Percentiles rank a stretch among this genome's conserved stretches.
These are phyloP conservation scores for Thalassophryne amazonica DNA, from an alignment of 2,797 vertebrate genomes.

Conservation along the genomic window DNA sequence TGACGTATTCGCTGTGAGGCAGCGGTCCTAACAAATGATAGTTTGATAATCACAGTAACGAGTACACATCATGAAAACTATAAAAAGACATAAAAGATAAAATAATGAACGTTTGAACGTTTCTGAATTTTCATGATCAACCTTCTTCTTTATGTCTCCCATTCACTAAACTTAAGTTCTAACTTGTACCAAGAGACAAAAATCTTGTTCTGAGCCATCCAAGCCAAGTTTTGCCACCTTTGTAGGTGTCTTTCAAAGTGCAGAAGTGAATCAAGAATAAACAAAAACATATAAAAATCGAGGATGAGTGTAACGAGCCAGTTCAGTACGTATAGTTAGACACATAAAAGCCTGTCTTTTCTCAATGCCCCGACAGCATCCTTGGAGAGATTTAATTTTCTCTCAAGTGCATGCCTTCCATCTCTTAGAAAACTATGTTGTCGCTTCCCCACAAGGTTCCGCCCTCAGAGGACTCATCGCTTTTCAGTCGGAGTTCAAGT, in stretches of 20 bases:
- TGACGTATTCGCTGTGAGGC: no score
- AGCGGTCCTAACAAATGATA: constrained; percentile 28
- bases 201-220: constrained; percentile 1
- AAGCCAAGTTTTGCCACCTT: constrained; percentile 19
- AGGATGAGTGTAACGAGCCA: constrained; percentile 16
- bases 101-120: constrained; percentile 42
- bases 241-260: constrained; percentile 11
- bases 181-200: constrained; percentile 12
- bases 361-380: constrained; percentile 56
- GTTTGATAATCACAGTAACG: constrained; percentile 5
- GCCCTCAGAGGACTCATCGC: constrained; percentile 47
- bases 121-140: constrained; percentile 16
- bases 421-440: constrained; percentile 62
- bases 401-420: constrained; percentile 63
- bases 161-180: constrained; percentile 10
- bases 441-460: constrained; percentile 63
- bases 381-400: constrained; percentile 75
- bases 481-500: constrained; percentile 65
- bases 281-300: constrained; percentile 38
- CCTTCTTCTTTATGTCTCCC: constrained; percentile 10
- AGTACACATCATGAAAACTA: constrained; percentile 22
- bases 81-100: constrained; percentile 52
- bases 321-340: constrained; percentile 37
- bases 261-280: constrained; percentile 32
- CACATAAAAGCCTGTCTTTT: constrained; percentile 53